phyloP scores from a whole-genome alignment of 2,113 vertebrate species.

The Gopherus evgoodei region DNA sequence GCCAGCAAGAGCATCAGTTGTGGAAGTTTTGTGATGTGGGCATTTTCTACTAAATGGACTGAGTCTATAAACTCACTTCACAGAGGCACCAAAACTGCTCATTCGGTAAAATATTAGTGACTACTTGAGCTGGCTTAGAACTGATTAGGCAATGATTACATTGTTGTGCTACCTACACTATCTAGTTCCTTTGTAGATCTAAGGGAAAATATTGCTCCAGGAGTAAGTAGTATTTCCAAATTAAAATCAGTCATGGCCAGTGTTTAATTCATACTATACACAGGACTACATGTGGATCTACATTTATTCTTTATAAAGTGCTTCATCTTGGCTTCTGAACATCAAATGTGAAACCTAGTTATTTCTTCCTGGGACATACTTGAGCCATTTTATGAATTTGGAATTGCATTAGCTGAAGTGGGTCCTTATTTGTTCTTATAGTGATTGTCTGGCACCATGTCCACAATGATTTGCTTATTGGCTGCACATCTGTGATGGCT shows the following conservation, averaged over 20 bases:
- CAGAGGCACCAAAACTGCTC: background rate
- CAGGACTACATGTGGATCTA: background rate
- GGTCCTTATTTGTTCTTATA: background rate
- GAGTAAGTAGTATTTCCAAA: background rate
- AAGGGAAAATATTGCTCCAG: background rate
- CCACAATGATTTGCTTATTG: slow-evolving; percentile 14
- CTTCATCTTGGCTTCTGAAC: background rate
- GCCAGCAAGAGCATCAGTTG: background rate
- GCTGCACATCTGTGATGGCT: background rate
- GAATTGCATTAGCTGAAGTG: background rate
- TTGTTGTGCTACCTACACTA: background rate
- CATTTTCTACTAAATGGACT: background rate
- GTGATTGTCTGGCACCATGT: background rate
- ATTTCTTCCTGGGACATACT: background rate
- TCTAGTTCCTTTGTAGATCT: background rate
- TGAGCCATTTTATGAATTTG: background rate
- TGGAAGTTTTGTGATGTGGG: background rate
- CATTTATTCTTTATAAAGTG: background rate
- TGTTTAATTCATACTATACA: background rate
- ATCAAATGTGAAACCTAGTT: background rate
- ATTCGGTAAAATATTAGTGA: background rate
- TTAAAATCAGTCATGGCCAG: background rate
- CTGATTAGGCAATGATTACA: background rate
- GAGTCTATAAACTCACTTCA: background rate
- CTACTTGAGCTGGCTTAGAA: background rate